Evolutionary conservation across 2,797 vertebrate genomes (phyloP).

Genomic region (Chelonia mydas): DNA sequence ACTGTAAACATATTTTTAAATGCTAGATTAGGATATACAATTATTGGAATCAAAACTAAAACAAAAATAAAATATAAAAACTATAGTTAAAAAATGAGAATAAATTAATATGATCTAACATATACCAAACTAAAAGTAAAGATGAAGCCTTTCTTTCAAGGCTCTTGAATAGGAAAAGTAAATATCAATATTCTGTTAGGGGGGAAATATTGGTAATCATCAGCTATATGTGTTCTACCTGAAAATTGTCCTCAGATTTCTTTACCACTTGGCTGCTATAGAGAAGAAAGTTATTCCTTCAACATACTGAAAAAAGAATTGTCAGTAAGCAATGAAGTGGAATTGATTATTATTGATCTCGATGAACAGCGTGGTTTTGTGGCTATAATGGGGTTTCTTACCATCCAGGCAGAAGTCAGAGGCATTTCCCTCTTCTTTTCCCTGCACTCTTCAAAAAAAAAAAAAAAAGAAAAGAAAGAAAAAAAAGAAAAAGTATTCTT

Average conservation of each 20-base stretch:
- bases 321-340: constrained; percentile 12
- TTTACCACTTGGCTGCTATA: not conserved
- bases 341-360: constrained; percentile 27
- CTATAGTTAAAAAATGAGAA: constrained; percentile 16
- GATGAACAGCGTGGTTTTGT: constrained; percentile 13
- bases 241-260: not conserved
- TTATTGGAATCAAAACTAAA: constrained; percentile 37
- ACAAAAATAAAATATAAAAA: constrained; percentile 45
- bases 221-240: not conserved
- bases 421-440: not conserved
- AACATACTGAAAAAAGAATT: not conserved
- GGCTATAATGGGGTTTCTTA: not conserved
- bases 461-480: too few relatives aligned
- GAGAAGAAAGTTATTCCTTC: not conserved
- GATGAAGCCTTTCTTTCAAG: constrained; percentile 23
- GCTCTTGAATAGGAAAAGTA: not conserved
- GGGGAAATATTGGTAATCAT: constrained; percentile 23
- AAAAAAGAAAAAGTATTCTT: not conserved
- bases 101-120: constrained; percentile 35
- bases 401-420: constrained; percentile 18
- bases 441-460: not conserved
- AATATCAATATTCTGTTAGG: not conserved
- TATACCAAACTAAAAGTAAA: not conserved
- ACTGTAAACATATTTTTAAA: constrained; percentile 56
- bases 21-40: constrained; percentile 41